Evolutionary conservation across 2,888 invertebrate genomes (phyloP).

Genomic region (Pristionchus mayeri): DNA sequence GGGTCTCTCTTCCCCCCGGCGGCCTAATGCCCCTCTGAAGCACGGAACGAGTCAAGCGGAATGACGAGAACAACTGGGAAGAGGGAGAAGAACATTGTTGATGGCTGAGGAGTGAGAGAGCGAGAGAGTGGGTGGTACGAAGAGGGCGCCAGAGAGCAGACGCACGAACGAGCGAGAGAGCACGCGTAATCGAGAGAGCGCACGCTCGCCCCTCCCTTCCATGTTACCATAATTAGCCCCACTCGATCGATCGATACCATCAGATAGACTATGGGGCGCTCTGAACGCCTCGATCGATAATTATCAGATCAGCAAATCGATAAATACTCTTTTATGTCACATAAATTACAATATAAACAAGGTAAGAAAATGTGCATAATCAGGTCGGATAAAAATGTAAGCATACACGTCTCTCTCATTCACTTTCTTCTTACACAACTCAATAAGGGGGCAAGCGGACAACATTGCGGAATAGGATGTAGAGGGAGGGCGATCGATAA

Average conservation of each 20-base stretch:
- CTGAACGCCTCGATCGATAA: neutral
- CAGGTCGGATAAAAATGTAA: neutral
- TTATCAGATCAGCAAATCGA: neutral
- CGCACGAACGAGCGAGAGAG: neutral
- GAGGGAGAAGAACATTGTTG: constrained; percentile 21
- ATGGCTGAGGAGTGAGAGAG: neutral
- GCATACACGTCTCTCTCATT: constrained; percentile 3
- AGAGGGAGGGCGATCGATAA: constrained; percentile 1
- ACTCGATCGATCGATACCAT: neutral
- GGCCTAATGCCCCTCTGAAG: constrained; percentile 13
- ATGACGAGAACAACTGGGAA: neutral
- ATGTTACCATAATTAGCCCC: constrained; percentile 13
- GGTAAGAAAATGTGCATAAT: neutral
- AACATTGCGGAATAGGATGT: constrained; percentile 11
- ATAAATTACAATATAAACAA: constrained; percentile 17
- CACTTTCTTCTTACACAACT: neutral
- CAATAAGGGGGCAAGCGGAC: constrained; percentile 6
- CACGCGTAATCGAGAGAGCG: neutral
- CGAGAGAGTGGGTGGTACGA: neutral
- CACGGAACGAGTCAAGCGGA: constrained; percentile 1
- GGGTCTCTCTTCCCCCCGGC: neutral
- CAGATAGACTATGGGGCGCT: neutral
- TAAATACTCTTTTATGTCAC: constrained; percentile 29
- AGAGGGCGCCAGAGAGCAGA: neutral
- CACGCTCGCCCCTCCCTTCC: neutral